Conservation (phyloP, 2,797 vertebrate species). For the Gallinago solitaria region DNA sequence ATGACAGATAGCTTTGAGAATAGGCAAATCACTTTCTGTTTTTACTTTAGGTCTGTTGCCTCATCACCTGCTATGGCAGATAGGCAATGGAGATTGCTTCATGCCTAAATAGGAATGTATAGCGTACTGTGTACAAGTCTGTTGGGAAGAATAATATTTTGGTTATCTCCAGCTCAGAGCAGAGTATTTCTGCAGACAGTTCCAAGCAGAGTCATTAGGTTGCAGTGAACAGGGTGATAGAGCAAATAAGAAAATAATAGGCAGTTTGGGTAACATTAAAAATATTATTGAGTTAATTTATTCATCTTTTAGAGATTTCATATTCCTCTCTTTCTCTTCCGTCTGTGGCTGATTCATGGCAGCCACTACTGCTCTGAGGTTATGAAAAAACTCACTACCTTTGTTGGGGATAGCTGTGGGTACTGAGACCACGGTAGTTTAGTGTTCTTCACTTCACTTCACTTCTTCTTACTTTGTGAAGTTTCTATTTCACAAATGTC, state of each 20-base stretch:
- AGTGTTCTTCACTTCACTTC: not conserved
- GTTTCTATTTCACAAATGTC: not conserved
- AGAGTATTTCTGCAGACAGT: not conserved
- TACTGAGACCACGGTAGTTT: not conserved
- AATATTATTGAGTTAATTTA: not conserved
- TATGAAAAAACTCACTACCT: fast-evolving
- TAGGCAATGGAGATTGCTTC: conserved; percentile 7
- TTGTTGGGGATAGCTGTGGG: not conserved
- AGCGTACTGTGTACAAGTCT: not conserved
- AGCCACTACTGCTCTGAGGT: not conserved
- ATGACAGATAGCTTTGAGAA: not conserved
- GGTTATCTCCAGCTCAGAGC: not conserved
- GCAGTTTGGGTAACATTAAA: not conserved
- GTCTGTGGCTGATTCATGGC: not conserved
- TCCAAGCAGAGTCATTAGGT: not conserved
- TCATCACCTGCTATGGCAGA: not conserved
- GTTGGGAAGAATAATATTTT: conserved; percentile 4
- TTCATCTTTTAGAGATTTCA: not conserved
- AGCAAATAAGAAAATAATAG: not conserved
- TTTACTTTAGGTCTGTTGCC: not conserved
- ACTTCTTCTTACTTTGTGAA: not conserved
- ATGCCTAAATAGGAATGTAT: not conserved
- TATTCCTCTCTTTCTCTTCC: not conserved
- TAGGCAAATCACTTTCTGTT: not conserved
- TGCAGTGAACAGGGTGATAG: not conserved